phyloP scores from a whole-genome alignment of 2,113 vertebrate species.

The Carassius auratus region DNA sequence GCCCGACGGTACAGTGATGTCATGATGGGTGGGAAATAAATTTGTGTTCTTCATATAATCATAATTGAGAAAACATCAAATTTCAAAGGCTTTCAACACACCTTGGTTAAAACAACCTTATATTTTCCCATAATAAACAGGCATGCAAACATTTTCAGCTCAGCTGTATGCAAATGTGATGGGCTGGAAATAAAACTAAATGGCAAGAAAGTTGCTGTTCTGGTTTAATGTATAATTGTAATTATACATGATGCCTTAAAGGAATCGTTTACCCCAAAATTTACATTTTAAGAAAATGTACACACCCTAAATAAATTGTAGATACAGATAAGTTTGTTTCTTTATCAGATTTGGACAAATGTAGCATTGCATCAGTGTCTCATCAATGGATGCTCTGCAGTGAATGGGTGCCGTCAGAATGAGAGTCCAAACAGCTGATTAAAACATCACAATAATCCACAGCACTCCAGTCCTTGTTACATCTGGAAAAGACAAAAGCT shows the following conservation, averaged over 20 bases:
- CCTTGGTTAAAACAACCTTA: background rate
- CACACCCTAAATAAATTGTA: no score
- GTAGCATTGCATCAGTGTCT: no score
- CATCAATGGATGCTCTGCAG: no score
- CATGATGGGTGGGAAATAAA: background rate
- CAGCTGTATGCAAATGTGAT: background rate
- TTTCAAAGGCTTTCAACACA: background rate
- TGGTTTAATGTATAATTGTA: background rate
- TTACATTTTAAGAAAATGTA: no score
- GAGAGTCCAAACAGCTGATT: no score
- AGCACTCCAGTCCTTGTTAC: no score
- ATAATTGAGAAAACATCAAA: background rate
- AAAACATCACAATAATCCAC: no score
- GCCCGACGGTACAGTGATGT: background rate
- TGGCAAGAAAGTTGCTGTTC: background rate
- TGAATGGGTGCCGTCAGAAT: no score
- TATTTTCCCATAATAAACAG: background rate
- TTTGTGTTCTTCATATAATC: background rate
- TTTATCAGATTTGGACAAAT: no score
- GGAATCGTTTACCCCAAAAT: no score
- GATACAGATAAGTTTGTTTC: no score
- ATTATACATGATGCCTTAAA: background rate
- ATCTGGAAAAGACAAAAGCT: no score
- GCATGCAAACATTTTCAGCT: background rate
- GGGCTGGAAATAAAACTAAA: background rate